A percentile compares a stretch with the other conserved stretches of the same genome.
Conservation (phyloP, 2,113 vertebrate genomes). For the Onychorhynchus coronatus region DNA sequence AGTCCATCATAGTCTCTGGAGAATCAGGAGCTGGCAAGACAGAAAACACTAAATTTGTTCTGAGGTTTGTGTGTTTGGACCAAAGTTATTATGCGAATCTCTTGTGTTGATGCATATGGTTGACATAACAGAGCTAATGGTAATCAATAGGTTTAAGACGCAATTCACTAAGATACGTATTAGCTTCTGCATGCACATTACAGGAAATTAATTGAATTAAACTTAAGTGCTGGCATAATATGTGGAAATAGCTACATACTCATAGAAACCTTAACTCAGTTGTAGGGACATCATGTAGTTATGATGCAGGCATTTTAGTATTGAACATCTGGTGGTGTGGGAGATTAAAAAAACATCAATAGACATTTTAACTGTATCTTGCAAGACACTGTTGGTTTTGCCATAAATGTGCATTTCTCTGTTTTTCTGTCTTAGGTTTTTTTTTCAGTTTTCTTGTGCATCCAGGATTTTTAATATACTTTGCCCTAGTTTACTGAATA, state of each 20-base stretch:
- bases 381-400: not conserved
- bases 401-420: not conserved
- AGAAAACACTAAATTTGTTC: slow-evolving; percentile 97
- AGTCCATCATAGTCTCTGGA: slow-evolving; percentile 97
- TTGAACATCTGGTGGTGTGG: not conserved
- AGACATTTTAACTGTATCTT: not conserved
- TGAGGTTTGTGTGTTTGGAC: slow-evolving; percentile 78
- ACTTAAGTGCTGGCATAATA: not conserved
- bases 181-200: fast-evolving
- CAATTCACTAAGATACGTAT: not conserved
- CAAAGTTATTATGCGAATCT: not conserved
- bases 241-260: not conserved
- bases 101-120: not conserved
- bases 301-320: not conserved
- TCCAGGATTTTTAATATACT: not conserved
- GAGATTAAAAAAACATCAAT: not conserved
- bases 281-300: not conserved
- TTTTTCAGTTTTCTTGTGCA: not conserved
- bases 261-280: not conserved
- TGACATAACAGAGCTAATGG: not conserved
- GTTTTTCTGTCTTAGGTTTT: not conserved
- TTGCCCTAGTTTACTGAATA: not conserved
- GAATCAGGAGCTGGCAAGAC: slow-evolving; percentile 98
- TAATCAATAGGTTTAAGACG: not conserved
- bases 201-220: not conserved